phyloP scores from a whole-genome alignment of 2,797 vertebrate species.

The Sparus aurata region DNA sequence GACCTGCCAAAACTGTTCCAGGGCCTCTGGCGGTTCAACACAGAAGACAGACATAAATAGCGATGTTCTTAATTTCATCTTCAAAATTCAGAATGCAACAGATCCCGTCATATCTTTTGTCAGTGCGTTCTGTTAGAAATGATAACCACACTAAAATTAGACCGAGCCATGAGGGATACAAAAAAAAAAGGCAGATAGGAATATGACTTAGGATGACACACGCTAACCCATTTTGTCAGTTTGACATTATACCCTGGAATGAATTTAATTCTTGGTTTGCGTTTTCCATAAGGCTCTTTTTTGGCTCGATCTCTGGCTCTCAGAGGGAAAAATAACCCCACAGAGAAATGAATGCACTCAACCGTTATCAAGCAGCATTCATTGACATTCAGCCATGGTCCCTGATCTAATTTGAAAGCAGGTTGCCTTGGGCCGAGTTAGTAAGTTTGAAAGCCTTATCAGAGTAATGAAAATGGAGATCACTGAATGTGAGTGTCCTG shows the following conservation, averaged over 20 bases:
- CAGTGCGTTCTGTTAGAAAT: constrained; percentile 11
- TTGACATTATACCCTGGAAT: constrained; percentile 52
- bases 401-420: constrained; percentile 67
- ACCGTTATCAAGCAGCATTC: constrained; percentile 45
- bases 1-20: neutral
- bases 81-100: neutral
- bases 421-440: constrained; percentile 62
- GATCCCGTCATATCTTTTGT: neutral
- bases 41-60: neutral
- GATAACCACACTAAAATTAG: constrained; percentile 11
- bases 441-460: constrained; percentile 65
- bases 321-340: constrained; percentile 35
- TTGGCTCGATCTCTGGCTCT: constrained; percentile 36
- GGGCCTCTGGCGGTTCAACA: neutral
- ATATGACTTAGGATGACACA: constrained; percentile 3
- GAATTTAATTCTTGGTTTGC: constrained; percentile 51
- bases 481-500: constrained; percentile 19
- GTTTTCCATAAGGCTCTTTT: constrained; percentile 44
- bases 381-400: constrained; percentile 60
- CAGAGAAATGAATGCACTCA: constrained; percentile 42
- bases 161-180: neutral
- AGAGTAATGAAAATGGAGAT: constrained; percentile 64
- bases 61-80: neutral
- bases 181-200: constrained; percentile 10
- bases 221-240: constrained; percentile 17